Evolutionary conservation across 1,140 invertebrate species (phyloP).

Genomic region (Paramacrobiotus metropolitanus): DNA sequence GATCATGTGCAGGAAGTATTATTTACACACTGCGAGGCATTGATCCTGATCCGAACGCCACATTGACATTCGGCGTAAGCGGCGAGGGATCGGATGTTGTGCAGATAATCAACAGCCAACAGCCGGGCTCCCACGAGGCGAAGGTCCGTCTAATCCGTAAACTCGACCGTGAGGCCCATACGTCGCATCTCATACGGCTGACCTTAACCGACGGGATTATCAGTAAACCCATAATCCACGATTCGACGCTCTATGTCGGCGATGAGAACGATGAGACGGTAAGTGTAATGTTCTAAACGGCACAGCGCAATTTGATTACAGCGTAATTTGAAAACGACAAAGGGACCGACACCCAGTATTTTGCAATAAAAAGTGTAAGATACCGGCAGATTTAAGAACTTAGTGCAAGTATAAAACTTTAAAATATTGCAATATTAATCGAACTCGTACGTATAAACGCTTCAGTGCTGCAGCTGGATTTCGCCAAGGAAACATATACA

Average conservation of each 20-base stretch:
- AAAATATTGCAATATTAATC: constrained; percentile 52
- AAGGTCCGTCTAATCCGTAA: constrained; percentile 64
- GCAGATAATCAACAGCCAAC: constrained; percentile 50
- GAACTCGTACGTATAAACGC: too few relatives aligned
- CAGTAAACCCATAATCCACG: neutral
- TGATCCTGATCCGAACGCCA: constrained; percentile 56
- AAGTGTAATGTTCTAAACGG: too few relatives aligned
- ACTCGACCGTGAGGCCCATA: constrained; percentile 59
- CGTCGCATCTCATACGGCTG: constrained; percentile 63
- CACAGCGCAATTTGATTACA: too few relatives aligned
- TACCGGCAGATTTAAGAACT: neutral
- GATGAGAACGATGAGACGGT: constrained; percentile 67
- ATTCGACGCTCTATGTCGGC: constrained; percentile 40
- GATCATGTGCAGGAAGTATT: too few relatives aligned
- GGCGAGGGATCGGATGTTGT: constrained; percentile 53
- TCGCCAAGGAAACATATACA: too few relatives aligned
- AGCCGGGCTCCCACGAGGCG: constrained; percentile 39
- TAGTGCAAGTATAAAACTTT: constrained; percentile 51
- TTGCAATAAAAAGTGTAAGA: neutral
- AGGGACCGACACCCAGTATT: neutral
- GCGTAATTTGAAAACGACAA: too few relatives aligned
- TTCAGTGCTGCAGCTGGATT: too few relatives aligned
- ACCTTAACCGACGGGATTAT: constrained; percentile 55
- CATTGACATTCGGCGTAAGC: constrained; percentile 49
- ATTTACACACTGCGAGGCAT: constrained; percentile 54